Evolutionary conservation across 2,797 vertebrate genomes (phyloP).

Genomic region (Smutsia gigantea): DNA sequence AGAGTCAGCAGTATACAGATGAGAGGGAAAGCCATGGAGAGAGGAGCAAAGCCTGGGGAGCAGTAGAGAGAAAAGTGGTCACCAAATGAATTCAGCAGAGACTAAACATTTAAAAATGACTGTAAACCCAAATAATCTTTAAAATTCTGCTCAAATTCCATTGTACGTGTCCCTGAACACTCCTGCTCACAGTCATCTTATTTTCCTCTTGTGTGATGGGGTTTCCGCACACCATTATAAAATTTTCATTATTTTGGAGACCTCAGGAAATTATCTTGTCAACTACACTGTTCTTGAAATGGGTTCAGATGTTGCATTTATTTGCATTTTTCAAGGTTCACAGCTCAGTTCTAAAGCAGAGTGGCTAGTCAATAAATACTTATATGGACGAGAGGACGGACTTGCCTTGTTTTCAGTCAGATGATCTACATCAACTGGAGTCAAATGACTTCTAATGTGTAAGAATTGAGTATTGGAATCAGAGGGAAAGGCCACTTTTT

Average conservation of each 20-base stretch:
- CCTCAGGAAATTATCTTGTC: not conserved
- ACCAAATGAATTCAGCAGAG: not conserved
- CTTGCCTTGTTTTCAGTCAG: not conserved
- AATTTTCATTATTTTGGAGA: not conserved
- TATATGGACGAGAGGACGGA: not conserved
- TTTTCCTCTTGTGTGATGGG: not conserved
- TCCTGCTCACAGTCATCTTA: not conserved
- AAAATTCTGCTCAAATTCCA: not conserved
- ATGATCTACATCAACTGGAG: not conserved
- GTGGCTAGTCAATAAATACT: not conserved
- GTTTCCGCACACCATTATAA: not conserved
- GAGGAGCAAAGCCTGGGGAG: not conserved
- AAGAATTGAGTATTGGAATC: not conserved
- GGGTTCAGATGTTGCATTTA: not conserved
- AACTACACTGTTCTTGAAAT: not conserved
- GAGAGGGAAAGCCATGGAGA: not conserved
- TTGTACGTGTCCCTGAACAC: not conserved
- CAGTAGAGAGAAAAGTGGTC: not conserved
- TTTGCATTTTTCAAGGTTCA: conserved; percentile 25
- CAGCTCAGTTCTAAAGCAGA: not conserved
- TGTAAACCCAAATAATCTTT: not conserved
- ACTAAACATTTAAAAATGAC: not conserved
- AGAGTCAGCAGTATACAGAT: not conserved
- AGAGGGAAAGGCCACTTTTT: not conserved
- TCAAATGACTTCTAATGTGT: not conserved